These are phyloP conservation scores for Amiota communis DNA, from an alignment of 2,888 invertebrate genomes.

Conservation along the genomic window DNA sequence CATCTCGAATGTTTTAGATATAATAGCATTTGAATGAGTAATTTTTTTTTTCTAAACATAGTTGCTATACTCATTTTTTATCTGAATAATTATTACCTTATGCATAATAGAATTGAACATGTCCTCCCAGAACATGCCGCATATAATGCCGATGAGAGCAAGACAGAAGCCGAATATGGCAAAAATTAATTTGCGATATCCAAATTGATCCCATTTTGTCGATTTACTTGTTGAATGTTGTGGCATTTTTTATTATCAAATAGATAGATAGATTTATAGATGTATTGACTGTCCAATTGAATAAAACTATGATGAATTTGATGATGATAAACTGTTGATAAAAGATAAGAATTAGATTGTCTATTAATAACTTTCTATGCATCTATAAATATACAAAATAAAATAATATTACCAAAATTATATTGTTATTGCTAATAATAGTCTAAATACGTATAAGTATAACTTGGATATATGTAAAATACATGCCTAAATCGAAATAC, in stretches of 20 bases:
- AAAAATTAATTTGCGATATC: constrained; percentile 60
- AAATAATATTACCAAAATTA: no score
- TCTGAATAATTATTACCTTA: constrained; percentile 61
- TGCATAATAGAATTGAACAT: constrained; percentile 70
- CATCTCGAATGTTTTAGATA: not conserved
- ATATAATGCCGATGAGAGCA: constrained; percentile 64
- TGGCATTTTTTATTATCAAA: constrained; percentile 57
- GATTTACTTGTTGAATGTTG: constrained; percentile 51
- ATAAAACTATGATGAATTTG: not conserved
- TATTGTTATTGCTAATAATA: no score
- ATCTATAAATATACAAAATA: no score
- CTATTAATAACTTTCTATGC: no score
- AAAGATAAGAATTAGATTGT: no score
- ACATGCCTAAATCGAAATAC: no score
- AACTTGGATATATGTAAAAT: no score
- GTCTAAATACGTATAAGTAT: no score
- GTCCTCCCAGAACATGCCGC: constrained; percentile 72
- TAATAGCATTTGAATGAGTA: no score
- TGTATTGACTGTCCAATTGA: no score
- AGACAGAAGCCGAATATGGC: constrained; percentile 64
- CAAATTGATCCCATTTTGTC: constrained; percentile 53
- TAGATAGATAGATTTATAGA: constrained; percentile 22
- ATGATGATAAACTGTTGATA: no score
- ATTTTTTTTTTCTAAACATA: no score
- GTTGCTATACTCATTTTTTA: not conserved